Evolutionary conservation across 2,113 vertebrate species (phyloP).

Genomic region (Chrysemys picta): DNA sequence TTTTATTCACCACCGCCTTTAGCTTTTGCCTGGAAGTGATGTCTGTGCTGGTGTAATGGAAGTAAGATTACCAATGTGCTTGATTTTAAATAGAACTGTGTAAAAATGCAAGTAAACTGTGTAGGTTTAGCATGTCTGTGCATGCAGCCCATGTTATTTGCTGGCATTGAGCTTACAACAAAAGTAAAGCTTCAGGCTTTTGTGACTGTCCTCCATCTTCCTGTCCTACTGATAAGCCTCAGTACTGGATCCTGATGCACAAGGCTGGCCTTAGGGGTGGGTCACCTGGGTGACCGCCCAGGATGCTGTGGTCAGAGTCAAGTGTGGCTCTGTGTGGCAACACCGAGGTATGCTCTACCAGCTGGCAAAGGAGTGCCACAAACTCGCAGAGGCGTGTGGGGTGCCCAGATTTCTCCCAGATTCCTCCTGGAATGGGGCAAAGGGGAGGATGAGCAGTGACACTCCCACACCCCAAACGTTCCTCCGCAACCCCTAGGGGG

Average conservation of each 20-base stretch:
- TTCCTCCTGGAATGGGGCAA: no score
- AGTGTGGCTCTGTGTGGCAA: no score
- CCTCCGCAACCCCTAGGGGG: no score
- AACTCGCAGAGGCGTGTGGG: no score
- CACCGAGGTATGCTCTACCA: no score
- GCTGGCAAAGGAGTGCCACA: no score
- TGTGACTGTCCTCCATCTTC: not conserved
- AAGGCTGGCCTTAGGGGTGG: no score
- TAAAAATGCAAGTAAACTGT: not conserved
- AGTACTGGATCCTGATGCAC: not conserved
- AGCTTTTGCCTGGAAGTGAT: not conserved
- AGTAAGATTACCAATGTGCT: not conserved
- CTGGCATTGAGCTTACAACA: not conserved
- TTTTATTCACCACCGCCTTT: not conserved
- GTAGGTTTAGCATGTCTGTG: not conserved
- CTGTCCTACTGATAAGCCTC: not conserved
- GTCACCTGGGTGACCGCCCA: no score
- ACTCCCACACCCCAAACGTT: no score
- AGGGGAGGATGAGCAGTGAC: no score
- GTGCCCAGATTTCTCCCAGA: no score
- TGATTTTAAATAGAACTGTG: not conserved
- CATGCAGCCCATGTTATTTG: not conserved
- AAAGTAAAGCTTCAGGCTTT: not conserved
- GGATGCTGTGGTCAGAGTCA: no score
- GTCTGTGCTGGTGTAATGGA: not conserved